Percentiles rank a stretch among this genome's conserved stretches.
Evolutionary conservation across 2,113 vertebrate species (phyloP).

Genomic region (Enhydra lutris): DNA sequence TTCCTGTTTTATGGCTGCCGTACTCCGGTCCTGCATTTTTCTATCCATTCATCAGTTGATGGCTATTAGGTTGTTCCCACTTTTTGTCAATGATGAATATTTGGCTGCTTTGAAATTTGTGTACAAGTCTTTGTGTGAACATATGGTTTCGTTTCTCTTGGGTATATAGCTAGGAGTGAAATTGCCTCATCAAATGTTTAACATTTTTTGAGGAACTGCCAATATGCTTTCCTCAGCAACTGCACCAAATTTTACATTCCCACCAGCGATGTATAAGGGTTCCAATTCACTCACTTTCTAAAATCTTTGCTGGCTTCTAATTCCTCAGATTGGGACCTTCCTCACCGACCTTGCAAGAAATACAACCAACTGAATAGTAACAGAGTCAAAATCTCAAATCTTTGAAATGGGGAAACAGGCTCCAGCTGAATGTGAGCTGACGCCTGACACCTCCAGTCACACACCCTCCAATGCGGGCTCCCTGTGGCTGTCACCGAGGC

Average conservation of each 20-base stretch:
- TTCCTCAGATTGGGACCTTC: background rate
- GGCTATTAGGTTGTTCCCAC: background rate
- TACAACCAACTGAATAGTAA: background rate
- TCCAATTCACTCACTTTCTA: slow-evolving; percentile 10
- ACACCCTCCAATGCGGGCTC: background rate
- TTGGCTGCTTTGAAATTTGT: background rate
- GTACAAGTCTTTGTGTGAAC: background rate
- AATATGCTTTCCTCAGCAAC: background rate
- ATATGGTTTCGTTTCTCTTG: slow-evolving; percentile 28
- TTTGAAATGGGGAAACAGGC: background rate
- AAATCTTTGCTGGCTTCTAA: background rate
- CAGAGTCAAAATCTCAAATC: background rate
- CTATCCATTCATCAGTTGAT: background rate
- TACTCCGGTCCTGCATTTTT: background rate
- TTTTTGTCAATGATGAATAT: slow-evolving; percentile 1
- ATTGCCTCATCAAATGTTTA: background rate
- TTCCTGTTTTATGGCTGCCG: background rate
- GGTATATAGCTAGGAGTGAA: background rate
- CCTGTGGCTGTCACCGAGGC: background rate
- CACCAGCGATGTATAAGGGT: background rate
- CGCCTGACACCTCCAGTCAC: background rate
- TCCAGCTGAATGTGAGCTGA: background rate
- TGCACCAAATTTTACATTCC: background rate
- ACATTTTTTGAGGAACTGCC: background rate
- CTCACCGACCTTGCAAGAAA: background rate